Evolutionary conservation across 2,888 invertebrate genomes (phyloP), one percentile per base, ranked within the genome.

Genomic region (Luffia ferchaultella): DNA sequence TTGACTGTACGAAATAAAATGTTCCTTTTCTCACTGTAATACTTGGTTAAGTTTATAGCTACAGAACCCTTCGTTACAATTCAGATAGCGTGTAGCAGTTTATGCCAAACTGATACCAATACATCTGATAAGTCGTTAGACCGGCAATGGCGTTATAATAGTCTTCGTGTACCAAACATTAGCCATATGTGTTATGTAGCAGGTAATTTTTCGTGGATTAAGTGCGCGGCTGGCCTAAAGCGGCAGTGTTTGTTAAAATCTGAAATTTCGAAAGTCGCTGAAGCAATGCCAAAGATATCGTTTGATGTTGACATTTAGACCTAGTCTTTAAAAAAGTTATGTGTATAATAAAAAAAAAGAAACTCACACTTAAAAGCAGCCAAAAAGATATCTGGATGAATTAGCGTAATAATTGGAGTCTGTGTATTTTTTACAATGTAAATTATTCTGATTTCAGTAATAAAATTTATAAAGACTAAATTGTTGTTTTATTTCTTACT

Each of bases 381-480:
- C 70, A 70, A 70, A 70, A 67, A 67, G 63, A 68, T 30, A 45
- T 40, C 20, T 45, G 69, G 67, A 76, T 74, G 76, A 76, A 75
- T 68, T 82, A 79, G 75, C 55, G 63, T 77, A 68, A 68, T 56
- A 57, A 63, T 68, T 65, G 73, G 67, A 76, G 70, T 78, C 71
- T 68, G 76, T 77, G 84, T 84, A 84, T 84, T 85, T 84, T 85
- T 83, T 85, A 85, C 84, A 78, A 76, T 82, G 80, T 84, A 83
- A 83, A 80, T 78, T 80, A 80, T 79, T 82, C 79, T 80, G 76
- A 82, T 79, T 83, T 82, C 76, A 73, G 68, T 83, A 83, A 82
- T 80, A 83, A 83, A 82, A 79, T 60, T 62, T 71, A 30, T 30
- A 30, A 30, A 30, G 12, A 30, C 30, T 3, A 30, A 7, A 7